These are phyloP conservation scores for Pionites leucogaster DNA, from an alignment of 2,113 vertebrate species.

Conservation along the genomic window DNA sequence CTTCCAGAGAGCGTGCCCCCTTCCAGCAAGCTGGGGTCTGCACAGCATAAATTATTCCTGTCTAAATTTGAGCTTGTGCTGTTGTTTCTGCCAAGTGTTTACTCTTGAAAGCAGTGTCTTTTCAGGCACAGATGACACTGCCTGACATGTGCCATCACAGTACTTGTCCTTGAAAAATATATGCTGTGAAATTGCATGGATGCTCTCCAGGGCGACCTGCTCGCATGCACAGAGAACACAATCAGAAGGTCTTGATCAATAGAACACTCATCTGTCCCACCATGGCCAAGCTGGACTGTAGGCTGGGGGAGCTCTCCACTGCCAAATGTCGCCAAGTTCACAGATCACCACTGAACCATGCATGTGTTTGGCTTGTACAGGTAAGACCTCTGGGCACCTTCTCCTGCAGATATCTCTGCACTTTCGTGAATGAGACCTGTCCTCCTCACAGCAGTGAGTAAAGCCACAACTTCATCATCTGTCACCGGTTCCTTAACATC, in stretches of 20 bases:
- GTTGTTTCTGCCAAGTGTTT: conserved; percentile 27
- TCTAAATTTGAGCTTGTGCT: conserved; percentile 25
- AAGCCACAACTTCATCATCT: neutral
- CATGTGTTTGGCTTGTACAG: accelerated
- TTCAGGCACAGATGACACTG: neutral
- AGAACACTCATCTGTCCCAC: accelerated
- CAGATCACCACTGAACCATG: neutral
- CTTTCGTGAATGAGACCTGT: neutral
- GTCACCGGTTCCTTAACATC: neutral
- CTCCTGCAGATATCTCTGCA: neutral
- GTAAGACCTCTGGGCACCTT: neutral
- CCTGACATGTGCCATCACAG: neutral
- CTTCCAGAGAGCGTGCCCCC: neutral
- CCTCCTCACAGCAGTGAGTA: neutral
- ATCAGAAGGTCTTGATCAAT: neutral
- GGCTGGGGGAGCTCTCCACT: neutral
- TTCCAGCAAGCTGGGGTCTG: neutral
- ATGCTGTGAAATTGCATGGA: neutral
- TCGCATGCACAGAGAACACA: neutral
- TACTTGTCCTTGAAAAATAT: neutral
- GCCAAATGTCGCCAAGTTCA: neutral
- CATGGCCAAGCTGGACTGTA: accelerated
- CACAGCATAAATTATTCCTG: conserved; percentile 23
- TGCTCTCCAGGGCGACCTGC: neutral
- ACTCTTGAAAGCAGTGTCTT: conserved; percentile 6